Evolutionary conservation across 53 echinoderm and acorn worm species (phyloP), one percentile per base, ranked within the genome.

Genomic region (Stichopus horrens): DNA sequence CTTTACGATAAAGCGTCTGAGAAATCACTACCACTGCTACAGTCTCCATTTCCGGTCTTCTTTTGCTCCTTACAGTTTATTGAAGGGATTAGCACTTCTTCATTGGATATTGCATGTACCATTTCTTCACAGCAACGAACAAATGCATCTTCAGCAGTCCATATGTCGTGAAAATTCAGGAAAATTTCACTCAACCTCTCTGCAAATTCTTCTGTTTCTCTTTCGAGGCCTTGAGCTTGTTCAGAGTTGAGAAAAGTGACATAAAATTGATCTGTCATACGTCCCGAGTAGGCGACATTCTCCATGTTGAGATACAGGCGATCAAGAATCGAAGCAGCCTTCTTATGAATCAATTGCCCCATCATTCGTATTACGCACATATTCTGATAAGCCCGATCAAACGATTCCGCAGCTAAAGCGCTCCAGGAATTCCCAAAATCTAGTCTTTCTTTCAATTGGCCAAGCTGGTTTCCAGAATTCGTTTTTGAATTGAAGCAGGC

Each of bases 121-220:
- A 76, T n/a, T 6, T 68, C 85, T 18, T 67, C 85, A n/a, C 85
- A 85, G 67, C 67, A 67, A 18, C 67, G 13, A 85, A 85, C 10
- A 23, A 66, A 85, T 23, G 22, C 85, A 66, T 85, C 65, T 52
- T 85, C 85, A 52, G 85, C 85, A 4, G 53, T 23, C 85, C 85
- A 85, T 37, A 67, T 85, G 6, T 67, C 66, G 51, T 85, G 85
- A 53, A 85, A 52, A 8, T 58, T 85, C 37, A 85, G 57, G 85
- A 85, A 63, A 5, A 65, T 57, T 7, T 20, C 23, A 37, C 53
- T 85, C 13, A 85, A 5, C 18, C 85, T 53, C 13, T 53, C 65
- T 5, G 51, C 65, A 57, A 85, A 85, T 20, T 65, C 14, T 52
- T 66, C 85, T 23, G 85, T 68, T 18, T 85, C 85, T 11, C 18